Conservation (phyloP, 2,113 vertebrate genomes). For the Proterorhinus semilunaris region DNA sequence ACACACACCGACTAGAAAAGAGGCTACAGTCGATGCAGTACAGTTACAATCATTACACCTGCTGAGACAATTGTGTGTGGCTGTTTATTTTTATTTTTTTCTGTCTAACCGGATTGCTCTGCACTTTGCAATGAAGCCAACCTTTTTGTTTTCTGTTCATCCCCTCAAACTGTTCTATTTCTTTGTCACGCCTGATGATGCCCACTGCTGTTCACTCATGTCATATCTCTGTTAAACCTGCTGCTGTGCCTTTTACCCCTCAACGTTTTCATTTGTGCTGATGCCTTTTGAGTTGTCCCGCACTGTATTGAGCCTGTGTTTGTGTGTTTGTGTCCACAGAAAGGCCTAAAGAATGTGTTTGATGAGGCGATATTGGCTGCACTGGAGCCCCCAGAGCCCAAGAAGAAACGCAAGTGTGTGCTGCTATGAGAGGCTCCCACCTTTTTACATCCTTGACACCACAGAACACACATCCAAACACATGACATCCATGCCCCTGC, state of each 20-base stretch:
- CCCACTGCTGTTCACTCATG: background rate
- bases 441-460: slow-evolving; percentile 17
- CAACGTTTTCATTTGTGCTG: slow-evolving; percentile 24
- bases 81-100: slow-evolving; percentile 19
- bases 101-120: slow-evolving; percentile 19
- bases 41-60: background rate
- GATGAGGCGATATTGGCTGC: slow-evolving; percentile 97
- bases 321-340: slow-evolving; percentile 83
- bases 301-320: slow-evolving; percentile 61
- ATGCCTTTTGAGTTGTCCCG: slow-evolving; percentile 42
- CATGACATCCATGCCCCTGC: background rate
- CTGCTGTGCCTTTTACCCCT: slow-evolving; percentile 1
- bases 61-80: background rate
- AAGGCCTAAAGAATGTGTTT: slow-evolving; percentile 86
- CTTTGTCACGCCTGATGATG: background rate
- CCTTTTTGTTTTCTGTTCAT: background rate
- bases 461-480: slow-evolving; percentile 30
- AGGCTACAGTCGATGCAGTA: background rate
- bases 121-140: slow-evolving; percentile 6
- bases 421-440: slow-evolving; percentile 90
- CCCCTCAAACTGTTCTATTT: slow-evolving; percentile 1
- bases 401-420: slow-evolving; percentile 99
- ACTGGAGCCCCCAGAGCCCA: slow-evolving; percentile 98
- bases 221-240: background rate
- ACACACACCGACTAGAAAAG: background rate